Base-by-base conservation (phyloP, 2,888 invertebrate genomes). In the Anorthoa munda region DNA sequence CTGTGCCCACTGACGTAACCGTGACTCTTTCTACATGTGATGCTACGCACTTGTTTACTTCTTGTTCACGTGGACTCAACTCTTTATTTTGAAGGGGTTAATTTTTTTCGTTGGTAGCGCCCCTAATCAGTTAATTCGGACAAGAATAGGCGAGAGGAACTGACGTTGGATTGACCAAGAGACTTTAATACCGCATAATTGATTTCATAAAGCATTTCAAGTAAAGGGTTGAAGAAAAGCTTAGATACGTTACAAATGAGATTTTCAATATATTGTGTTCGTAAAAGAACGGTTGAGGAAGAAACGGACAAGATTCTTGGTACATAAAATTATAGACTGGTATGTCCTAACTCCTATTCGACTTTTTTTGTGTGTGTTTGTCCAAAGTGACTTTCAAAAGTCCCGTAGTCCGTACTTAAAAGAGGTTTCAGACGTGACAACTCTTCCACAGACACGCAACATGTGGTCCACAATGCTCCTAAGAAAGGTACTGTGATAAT, bases 1-100 rank as follows among this genome's bases (percentile, higher is more conserved):
- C 94, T 92, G 93, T 86, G 90, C 90, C 87, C 83, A 85, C 77
- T 94, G 94, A 94, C 94, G 93, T 94, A 93, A 94, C 94, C 93
- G 94, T 94, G 92, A 93, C 94, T 92, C 89, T 90, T 91, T 91
- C 91, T 88, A 89, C 91, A 90, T 90, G 89, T 92, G 90, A 91
- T 86, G 86, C 78, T 85, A 86, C 87, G 86, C 82, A 86, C 87
- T 86, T 87, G 83, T 86, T 84, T 86, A 88, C 81, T 77, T 84
- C 83, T 83, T 79, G 77, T 83, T 86, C 77, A 85, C 79, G 74
- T 84, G 68, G 79, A 75, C 82, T 77, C 71, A 26, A 55, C 48
- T 55, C 58, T 75, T 81, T 75, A 74, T 79, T 81, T 45, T 31
- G 39, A 50, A 67, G 11, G 77, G 79, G 66, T 53, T 76, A 4